Evolutionary conservation across 2,113 vertebrate species (phyloP), one percentile per base, ranked within the genome.

Genomic region (Pterocles orientalis): DNA sequence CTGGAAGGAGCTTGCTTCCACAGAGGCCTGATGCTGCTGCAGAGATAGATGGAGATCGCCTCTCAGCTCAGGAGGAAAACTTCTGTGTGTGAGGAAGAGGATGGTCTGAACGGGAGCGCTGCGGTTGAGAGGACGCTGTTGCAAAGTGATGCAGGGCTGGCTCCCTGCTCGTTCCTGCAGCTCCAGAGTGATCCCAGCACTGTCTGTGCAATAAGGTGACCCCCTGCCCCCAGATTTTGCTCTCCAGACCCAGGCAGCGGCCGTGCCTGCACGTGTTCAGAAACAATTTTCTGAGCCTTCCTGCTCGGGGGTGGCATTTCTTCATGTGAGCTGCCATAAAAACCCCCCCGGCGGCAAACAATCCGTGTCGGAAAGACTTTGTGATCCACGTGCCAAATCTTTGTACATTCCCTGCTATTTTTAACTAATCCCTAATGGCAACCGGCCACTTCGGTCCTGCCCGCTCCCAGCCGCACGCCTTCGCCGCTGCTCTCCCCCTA

Each of bases 341-440:
- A 29, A 2, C 39, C n/a, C 18, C 36, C 8, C 2, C 1, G 18
- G 83, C 2, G 45, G 77, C 56, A 4, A 58, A 76, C 62, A 41
- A 18, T 18, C 39, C 3, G 47, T 4, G 36, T 6, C 33, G 89
- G 90, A 68, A 56, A 73, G 90, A 51, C 68, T 56, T 9, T 2
- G 78, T 28, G 84, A 50, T 36, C 88, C 86, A 92, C 64, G 48
- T 92, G 93, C 90, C 86, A 5, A 6, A 84, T 58, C 92, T 64
- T 26, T 51, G 71, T 36, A 26, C 92, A 28, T 83, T 93, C 94
- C 88, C 86, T 31, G 95, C 92, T 93, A 95, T 95, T 96, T 96
- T 94, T 96, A 97, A 69, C 86, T 81, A 41, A 92, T 83, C 76
- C 90, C 88, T 5, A 29, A 60, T 31, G 64, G 88, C 93, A 95